Percentiles rank a stretch among this genome's conserved stretches.
Conservation (phyloP, 1,140 invertebrate genomes). For the Carcinoscorpius rotundicauda region DNA sequence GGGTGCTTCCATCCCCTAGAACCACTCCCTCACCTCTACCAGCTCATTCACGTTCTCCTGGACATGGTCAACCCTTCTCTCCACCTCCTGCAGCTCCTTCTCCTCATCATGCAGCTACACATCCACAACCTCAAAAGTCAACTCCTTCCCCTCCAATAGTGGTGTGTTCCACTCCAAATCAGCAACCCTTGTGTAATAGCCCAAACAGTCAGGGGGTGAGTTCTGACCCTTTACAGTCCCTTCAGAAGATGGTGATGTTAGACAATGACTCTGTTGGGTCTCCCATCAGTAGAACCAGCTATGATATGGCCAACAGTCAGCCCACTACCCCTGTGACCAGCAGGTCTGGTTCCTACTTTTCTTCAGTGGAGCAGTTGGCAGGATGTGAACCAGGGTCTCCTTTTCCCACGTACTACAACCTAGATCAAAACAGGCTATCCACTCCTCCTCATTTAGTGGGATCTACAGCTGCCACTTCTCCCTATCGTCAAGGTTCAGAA, state of each 20-base stretch:
- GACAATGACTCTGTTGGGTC: constrained; percentile 20
- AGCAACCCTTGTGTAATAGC: constrained; percentile 7
- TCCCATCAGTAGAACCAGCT: constrained; percentile 14
- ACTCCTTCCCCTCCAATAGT: constrained; percentile 17
- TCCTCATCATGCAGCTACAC: constrained; percentile 2
- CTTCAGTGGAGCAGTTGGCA: constrained; percentile 16
- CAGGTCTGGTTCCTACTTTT: constrained; percentile 18
- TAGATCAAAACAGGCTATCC: constrained; percentile 24
- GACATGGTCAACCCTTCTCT: constrained; percentile 21
- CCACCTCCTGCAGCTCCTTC: constrained; percentile 16
- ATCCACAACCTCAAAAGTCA: constrained; percentile 11
- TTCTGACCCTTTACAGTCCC: constrained; percentile 26
- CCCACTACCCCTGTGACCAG: background rate
- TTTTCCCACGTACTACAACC: constrained; percentile 25
- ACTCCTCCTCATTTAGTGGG: constrained; percentile 20
- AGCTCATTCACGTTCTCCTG: constrained; percentile 19
- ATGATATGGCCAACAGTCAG: constrained; percentile 20
- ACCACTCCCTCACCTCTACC: constrained; percentile 23
- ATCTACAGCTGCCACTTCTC: constrained; percentile 17
- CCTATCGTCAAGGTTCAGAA: background rate
- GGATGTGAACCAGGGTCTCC: constrained; percentile 19
- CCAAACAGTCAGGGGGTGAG: constrained; percentile 1
- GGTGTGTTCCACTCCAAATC: background rate
- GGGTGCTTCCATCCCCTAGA: constrained; percentile 22
- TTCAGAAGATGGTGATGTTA: constrained; percentile 28